Evolutionary conservation across 2,888 invertebrate species (phyloP), one percentile per base, ranked within the genome.

Genomic region (Drosophila sordidula): DNA sequence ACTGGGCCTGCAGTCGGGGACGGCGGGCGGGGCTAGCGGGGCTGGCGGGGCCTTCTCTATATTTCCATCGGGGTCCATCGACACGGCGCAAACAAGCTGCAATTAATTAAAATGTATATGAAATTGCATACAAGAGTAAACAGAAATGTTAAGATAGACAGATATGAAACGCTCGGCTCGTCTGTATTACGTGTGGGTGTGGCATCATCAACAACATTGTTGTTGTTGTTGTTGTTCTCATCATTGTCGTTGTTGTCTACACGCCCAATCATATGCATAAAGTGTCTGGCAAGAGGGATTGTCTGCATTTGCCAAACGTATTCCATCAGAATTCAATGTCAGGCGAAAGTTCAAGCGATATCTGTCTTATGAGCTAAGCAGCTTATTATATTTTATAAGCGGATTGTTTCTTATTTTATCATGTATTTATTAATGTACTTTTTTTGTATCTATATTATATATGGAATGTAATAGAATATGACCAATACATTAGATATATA

Each of bases 61-160:
- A 51, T 39, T 41, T 11, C n/a, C 11, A 46, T 62, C 39, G 8
- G 29, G 55, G 49, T 68, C 47, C 59, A 63, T 49, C 44, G 41
- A 42, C 39, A 50, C 44, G 56, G 38, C 25, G 52, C 49, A 57
- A 63, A 72, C 74, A 69, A 63, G 58, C 59, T 63, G 70, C 75
- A 79, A 79, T 85, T 85, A 84, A 70, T 81, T 78, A 67, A 68
- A 84, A 75, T 83, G 51, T 54, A 68, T 76, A 67, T 73, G 56
- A 75, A 84, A 87, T 63, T 77, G 72, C 63, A 52, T 42, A 55
- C 44, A 39, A 45, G 32, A 55, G 57, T 44, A 61, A 61, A 51
- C 56, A 38, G 39, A 63, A 75, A 72, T 49, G 59, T 59, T 58
- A 41, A 46, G 71, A 69, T 71, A 62, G 62, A 71, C 52, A 74